Evolutionary conservation across 2,797 vertebrate species (phyloP).

Genomic region (Cossypha polioptera): DNA sequence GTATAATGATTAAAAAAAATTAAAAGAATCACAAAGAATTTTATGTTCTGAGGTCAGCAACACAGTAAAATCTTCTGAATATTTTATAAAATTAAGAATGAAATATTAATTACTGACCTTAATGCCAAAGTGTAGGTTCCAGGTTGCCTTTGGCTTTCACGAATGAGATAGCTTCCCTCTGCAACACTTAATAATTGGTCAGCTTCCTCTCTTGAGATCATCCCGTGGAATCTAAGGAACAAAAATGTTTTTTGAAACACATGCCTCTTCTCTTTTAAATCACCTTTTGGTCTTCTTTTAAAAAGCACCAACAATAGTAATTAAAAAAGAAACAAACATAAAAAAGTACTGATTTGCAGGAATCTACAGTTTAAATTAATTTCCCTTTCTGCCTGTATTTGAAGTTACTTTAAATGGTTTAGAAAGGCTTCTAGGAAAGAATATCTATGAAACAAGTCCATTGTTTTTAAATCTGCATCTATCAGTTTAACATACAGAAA

Average conservation of each 20-base stretch:
- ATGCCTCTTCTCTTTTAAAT: not conserved
- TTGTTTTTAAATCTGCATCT: not conserved
- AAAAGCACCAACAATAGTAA: not conserved
- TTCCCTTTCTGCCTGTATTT: not conserved
- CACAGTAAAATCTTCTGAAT: slow-evolving; percentile 44
- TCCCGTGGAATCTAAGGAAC: slow-evolving; percentile 90
- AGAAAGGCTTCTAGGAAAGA: not conserved
- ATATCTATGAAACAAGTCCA: not conserved
- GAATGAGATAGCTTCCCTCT: slow-evolving; percentile 97
- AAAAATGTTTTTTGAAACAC: slow-evolving; percentile 34
- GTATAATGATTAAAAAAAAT: not conserved
- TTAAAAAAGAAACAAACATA: slow-evolving; percentile 2
- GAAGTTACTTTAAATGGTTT: slow-evolving; percentile 23
- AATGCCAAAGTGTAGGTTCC: slow-evolving; percentile 97
- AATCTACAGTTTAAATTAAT: slow-evolving; percentile 5
- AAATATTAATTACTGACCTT: slow-evolving; percentile 81
- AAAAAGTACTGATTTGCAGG: not conserved
- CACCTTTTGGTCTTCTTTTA: not conserved
- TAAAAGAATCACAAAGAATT: not conserved
- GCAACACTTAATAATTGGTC: slow-evolving; percentile 93
- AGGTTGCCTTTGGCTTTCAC: slow-evolving; percentile 96
- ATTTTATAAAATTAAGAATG: slow-evolving; percentile 36
- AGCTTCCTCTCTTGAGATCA: slow-evolving; percentile 96
- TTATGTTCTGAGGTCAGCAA: slow-evolving; percentile 36
- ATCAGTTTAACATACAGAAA: slow-evolving; percentile 17